Evolutionary conservation across 2,113 vertebrate species (phyloP), one percentile per base, ranked within the genome.

Genomic region (Etheostoma cragini): DNA sequence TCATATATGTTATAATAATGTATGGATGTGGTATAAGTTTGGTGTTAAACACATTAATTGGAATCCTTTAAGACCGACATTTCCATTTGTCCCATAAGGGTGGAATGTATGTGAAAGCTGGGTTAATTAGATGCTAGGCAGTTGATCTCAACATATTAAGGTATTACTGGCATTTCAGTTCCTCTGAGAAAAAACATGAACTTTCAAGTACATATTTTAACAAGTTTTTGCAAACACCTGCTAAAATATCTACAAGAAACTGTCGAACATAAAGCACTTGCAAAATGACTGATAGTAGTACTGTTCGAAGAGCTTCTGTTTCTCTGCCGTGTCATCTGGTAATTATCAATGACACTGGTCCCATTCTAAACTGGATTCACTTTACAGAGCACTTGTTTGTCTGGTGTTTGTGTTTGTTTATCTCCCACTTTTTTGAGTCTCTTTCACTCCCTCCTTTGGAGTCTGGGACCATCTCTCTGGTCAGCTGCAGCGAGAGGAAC

Each of bases 401-500:
- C 26, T 47, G 17, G 26, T 63, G n/a, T 35, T 49, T 53, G 26
- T 63, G n/a, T 35, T 49, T 53, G 64, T 58, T 52, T 5, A 11
- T 56, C 57, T 16, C 45, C 46, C 77, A 22, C 49, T 49, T 24
- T 74, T 45, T 72, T 22, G 45, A 52, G 70, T 66, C 30, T 78
- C n/a, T 72, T 79, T 77, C 4, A 6, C 53, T 81, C 61, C 38
- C 63, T 65, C 52, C 70, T 64, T 75, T 5, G 7, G 71, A 64
- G 26, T 57, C 61, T 6, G 10, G 54, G 72, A 64, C 80, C 58
- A 24, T 66, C 52, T 8, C 58, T 72, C 56, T 80, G 80, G 86
- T 94, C 91, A 89, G 90, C 92, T 94, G 91, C 87, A 84, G 83
- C 50, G 84, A 77, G 79, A 88, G 35, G 77, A 73, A 80, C 74